Evolutionary conservation across 2,797 vertebrate species (phyloP), one percentile per base, ranked within the genome.

Genomic region (Sebastes jordani): DNA sequence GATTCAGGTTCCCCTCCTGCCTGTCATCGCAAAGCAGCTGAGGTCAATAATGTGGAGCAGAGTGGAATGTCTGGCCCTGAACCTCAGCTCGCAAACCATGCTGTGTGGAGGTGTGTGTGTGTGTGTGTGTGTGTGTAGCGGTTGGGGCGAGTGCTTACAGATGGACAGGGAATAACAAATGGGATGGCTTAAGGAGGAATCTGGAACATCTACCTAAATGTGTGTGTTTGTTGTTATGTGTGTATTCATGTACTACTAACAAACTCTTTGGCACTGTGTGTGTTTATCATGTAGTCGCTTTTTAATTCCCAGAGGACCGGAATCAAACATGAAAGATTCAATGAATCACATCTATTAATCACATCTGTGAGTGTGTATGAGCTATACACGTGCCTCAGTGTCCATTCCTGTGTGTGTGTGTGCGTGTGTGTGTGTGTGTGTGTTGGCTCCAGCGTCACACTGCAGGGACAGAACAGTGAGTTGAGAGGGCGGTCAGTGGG

Each of bases 41-140:
- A 88, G 78, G 89, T 87, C 82, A 89, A 42, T 71, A 83, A 84
- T 29, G 68, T 56, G 66, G 58, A 84, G 74, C 58, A 46, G 54
- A 71, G 72, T 56, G 83, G 87, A 86, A 88, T 82, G 83, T 82
- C 76, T 91, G 85, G 77, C 36, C 30, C 32, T 36, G 38, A 80
- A 72, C 49, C 32, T 16, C 66, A 74, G 25, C 64, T 68, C 2
- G 4, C 18, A 25, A 27, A 49, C 52, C 58, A 68, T 59, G 20
- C 6, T 58, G 69, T 64, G 69, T 65, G 46, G 46, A 49, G 46
- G 3, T 46, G 63, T 65, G 63, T 65, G 34, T 74, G 54, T 58
- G 72, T 38, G 72, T 38, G 30, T 58, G 63, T 9, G 71, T 80
- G 55, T 76, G 54, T 56, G 66, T 22, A 14, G 70, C 30, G 34